Base-by-base conservation (phyloP, 2,888 invertebrate genomes). In the Daptonema setosum region DNA sequence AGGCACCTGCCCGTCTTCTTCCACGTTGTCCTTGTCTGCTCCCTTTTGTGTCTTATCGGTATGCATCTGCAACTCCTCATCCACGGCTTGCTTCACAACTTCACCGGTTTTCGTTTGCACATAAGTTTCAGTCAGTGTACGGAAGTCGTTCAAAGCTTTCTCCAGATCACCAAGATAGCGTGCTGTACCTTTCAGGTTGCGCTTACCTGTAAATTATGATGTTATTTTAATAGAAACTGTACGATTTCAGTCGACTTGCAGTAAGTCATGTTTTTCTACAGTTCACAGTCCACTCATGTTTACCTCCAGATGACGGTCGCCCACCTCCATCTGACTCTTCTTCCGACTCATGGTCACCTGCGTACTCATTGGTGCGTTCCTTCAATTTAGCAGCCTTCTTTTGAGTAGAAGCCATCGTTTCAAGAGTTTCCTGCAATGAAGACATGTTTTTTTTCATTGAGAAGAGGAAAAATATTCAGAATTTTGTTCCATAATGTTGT, bases 141-240 rank as follows among this genome's bases (percentile, higher is more conserved):
- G 28, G 43, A 56, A 56, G 30, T 56, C 56, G 25, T 26, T 11
- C 30, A 56, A 28, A 5, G 56, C 56, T 28, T 52, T 51, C 52
- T 56, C 56, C 51, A 56, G 52, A 52, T 56, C 56, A 22, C 25
- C 24, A 25, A 56, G 29, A 52, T 56, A 56, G 3, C 22, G 5
- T 5, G 51, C 17, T 51, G 24, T 28, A 2, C 51, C 28, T 51
- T 51, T 51, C 26, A 17, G 11, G 51, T 14, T 11, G 41, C 11
- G 41, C 41, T 11, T 41, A 11, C 14, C 41, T 41, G 41, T 41
- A 11, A 20, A 11, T 41, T 41, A 20, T 20, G 41, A 11, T 14
- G 11, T 41, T 41, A 20, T 14, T 20, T 11, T 20, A n/a, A n/a
- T n/a, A n/a, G n/a, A n/a, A n/a, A n/a, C n/a, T n/a, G n/a, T n/a